Evolutionary conservation across 2,113 vertebrate genomes (phyloP), one percentile per base, ranked within the genome.

Genomic region (Microcebus jonahi): DNA sequence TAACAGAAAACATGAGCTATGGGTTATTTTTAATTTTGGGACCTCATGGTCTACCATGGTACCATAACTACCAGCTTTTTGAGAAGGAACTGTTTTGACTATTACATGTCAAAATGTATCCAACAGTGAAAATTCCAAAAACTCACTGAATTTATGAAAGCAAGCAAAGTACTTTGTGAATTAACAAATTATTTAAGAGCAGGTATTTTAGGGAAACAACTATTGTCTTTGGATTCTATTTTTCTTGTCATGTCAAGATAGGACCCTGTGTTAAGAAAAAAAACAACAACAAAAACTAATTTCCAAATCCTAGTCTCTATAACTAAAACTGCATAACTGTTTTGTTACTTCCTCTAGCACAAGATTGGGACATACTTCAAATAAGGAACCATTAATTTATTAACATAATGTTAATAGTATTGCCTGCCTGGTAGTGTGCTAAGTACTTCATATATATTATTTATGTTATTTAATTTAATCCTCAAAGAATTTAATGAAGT

Each of bases 11-110:
- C 84, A 45, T 92, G 71, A 88, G 20, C 12, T 67, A 80, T n/a
- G 27, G 77, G 79, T 95, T 18, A 61, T 85, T 86, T 85, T 39
- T 65, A 70, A 76, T 65, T 88, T 95, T 25, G 83, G n/a, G 85
- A 50, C 13, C 18, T 31, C 27, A n/a, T 93, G 45, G 45, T 45
- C 45, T 45, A 45, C 45, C 45, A 45, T 45, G 45, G 45, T 45
- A 45, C 45, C 45, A 45, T 45, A 45, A 6, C 45, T 45, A 45
- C 65, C 8, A 88, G 89, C 20, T 57, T 59, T 57, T 81, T 94
- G 45, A 80, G 65, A 88, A 94, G 45, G 90, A 94, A 94, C 9
- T 94, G 27, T 96, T 91, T 81, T 84, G 39, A 88, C 36, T 57
- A 67, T 29, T 73, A 90, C 0, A 21, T 73, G 14, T 77, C 48